phyloP scores from a whole-genome alignment of 2,888 invertebrate species.

The Aleiodes alternator region DNA sequence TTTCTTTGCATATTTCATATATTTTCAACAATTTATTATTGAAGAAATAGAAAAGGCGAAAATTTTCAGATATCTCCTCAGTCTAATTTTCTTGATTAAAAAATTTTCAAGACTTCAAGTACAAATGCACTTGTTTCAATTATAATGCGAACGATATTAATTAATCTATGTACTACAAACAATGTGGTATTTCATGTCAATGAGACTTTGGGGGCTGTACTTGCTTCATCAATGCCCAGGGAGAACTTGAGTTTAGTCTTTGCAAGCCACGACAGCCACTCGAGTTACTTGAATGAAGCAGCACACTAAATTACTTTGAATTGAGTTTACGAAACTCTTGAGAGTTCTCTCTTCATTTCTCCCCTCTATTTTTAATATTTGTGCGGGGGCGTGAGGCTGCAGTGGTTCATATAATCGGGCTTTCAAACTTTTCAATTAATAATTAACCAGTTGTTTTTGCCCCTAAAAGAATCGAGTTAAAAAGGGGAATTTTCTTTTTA shows the following conservation, averaged over 20 bases:
- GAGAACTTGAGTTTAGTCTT: not conserved
- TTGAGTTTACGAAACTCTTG: conserved; percentile 23
- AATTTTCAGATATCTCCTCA: too few species aligned
- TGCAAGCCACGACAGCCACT: conserved; percentile 8
- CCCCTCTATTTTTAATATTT: not conserved
- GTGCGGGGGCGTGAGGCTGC: not conserved
- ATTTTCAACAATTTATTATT: too few species aligned
- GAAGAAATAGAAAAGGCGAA: too few species aligned
- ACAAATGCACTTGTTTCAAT: too few species aligned
- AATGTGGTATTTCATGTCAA: not conserved
- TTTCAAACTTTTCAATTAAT: not conserved
- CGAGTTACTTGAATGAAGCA: conserved; percentile 5
- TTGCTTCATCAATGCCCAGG: not conserved
- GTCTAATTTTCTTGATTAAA: too few species aligned
- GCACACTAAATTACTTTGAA: conserved; percentile 7
- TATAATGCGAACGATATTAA: too few species aligned
- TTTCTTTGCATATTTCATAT: too few species aligned
- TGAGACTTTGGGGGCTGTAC: not conserved
- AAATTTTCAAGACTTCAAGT: too few species aligned
- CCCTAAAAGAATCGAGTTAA: too few species aligned
- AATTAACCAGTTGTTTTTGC: not conserved
- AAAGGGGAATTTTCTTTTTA: not conserved
- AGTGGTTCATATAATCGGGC: not conserved
- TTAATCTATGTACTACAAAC: too few species aligned
- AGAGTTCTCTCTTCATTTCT: not conserved